phyloP scores from a whole-genome alignment of 2,113 vertebrate species.

The Lagopus leucura region DNA sequence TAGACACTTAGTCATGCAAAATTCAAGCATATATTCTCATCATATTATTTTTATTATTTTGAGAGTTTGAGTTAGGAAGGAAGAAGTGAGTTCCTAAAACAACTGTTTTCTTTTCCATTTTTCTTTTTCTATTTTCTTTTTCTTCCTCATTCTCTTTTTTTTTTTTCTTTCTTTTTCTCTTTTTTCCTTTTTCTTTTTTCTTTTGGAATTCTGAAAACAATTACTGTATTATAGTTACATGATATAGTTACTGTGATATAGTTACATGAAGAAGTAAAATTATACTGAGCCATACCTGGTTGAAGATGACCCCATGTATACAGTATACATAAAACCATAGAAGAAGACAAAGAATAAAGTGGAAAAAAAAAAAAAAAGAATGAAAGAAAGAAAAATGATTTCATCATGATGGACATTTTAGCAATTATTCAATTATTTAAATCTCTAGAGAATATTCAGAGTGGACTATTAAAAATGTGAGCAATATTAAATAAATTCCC shows the following conservation, averaged over 20 bases:
- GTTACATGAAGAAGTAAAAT: not conserved
- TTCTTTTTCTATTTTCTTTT: too few species aligned
- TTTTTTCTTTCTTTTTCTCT: too few species aligned
- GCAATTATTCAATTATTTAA: constrained; percentile 21
- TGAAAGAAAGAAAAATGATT: not conserved
- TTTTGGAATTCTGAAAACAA: not conserved
- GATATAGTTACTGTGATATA: not conserved
- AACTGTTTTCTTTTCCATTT: too few species aligned
- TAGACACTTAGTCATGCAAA: not conserved
- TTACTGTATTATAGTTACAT: not conserved
- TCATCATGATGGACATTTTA: not conserved
- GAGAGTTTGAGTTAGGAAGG: not conserved
- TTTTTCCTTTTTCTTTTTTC: too few species aligned
- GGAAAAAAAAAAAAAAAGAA: too few species aligned
- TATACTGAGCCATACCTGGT: not conserved
- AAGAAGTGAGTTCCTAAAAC: not conserved
- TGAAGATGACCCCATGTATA: not conserved
- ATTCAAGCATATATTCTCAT: not conserved
- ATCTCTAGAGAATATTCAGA: constrained; percentile 34
- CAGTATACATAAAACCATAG: not conserved
- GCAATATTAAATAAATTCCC: not conserved
- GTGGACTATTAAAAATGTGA: constrained; percentile 5
- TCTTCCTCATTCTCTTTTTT: too few species aligned
- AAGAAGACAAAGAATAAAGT: not conserved
- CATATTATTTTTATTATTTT: not conserved